Evolutionary conservation across 37 sponge, comb jelly and placozoan genomes (phyloP), one percentile per base, ranked within the genome.

Genomic region (Tethya wilhelma): DNA sequence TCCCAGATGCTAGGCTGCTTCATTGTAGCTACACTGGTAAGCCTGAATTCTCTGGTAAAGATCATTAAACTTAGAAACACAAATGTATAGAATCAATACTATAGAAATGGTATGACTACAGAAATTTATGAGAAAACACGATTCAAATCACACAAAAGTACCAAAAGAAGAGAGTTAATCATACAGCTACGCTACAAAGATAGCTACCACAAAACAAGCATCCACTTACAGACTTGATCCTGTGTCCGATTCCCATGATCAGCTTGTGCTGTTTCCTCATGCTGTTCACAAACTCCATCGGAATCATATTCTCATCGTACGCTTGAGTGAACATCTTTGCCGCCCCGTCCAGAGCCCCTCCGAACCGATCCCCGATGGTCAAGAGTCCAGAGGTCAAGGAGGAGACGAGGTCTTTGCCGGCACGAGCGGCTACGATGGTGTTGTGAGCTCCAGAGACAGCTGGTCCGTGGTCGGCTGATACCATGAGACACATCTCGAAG

Each of bases 381-480:
- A 97, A 91, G 0, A 97, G 84, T 23, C 98, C 98, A 33, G 96
- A 95, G 53, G 91, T 72, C 29, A 97, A 78, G 6, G 95, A 97
- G 49, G 98, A 97, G 19, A 97, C 89, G 38, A 97, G 93, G 75
- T 97, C 98, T 71, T 97, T 97, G 38, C 98, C 98, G 2, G 98
- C 98, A 14, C 98, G 43, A 1, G 98, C 91, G 1, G 98, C 79
- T 25, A 97, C 88, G 57, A 97, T 97, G 41, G 98, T 97, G 81
- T 97, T 97, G 91, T 97, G 98, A 0, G 98, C 98, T 6, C 98
- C 98, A 29, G 98, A 97, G 70, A 97, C 98, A 22, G 98, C 98
- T 64, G 98, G 98, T 11, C 98, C 98, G 53, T 97, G 98, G 77
- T 97, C 98, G 25, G 98, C 98, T 40, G 98, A 88, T 44, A 97